Evolutionary conservation across 2,888 invertebrate genomes (phyloP), one percentile per base, ranked within the genome.

Genomic region (Lepidochitona cinerea): DNA sequence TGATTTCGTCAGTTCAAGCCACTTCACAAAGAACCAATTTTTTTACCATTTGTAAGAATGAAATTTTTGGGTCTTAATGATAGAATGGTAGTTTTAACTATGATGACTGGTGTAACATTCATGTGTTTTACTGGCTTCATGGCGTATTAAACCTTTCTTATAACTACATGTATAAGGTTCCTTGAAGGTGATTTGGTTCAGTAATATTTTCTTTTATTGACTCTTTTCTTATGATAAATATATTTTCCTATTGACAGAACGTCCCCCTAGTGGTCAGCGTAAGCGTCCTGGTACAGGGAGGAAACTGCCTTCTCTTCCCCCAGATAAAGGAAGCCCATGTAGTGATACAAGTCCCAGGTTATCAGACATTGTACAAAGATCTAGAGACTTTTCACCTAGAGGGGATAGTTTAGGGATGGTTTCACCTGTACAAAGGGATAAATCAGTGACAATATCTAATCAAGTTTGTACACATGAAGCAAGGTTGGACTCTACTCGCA

Each of bases 261-360:
- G 66, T 33, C 72, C 72, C 32, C 72, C 72, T 23, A 53, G 52
- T 23, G 52, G 67, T 35, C 37, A 66, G 49, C 49, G 84, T 32
- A 86, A 85, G 66, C 79, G 85, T 9, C 85, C 84, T 12, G 88
- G 88, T 7, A 87, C 88, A 26, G 87, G 89, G 6, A 79, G 89
- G 26, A 83, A 83, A 72, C 81, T 89, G 66, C 89, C 89, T 37
- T 82, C 84, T 26, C 83, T 87, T 49, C 88, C 88, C n/a, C 35
- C 74, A 29, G 69, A 67, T 18, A 79, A 80, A 69, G 68, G 71
- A 33, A 85, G 86, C 74, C 84, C 84, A 37, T 75, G 80, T 14
- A 74, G 68, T 29, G 71, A 74, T 36, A 6, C 33, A 7, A 74
- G 70, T 66, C 70, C 71, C 9, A 70, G 32, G 37, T n/a, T 67